These are phyloP conservation scores for Smithornis capensis DNA, from an alignment of 2,113 vertebrate species.

Conservation along the genomic window DNA sequence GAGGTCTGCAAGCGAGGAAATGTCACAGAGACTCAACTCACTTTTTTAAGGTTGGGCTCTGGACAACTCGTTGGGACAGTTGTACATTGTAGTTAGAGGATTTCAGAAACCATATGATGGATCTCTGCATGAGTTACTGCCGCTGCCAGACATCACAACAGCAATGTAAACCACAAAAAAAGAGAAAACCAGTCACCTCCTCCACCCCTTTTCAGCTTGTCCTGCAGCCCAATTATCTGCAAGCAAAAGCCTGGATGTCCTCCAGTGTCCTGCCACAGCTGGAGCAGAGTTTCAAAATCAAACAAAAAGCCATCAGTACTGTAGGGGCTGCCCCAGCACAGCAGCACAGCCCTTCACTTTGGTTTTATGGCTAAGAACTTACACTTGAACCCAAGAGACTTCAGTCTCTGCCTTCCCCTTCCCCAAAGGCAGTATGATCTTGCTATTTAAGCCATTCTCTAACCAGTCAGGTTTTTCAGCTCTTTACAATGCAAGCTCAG, in stretches of 20 bases:
- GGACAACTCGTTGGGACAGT: slow-evolving; percentile 21
- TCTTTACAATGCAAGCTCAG: slow-evolving; percentile 63
- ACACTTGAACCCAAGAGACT: neutral
- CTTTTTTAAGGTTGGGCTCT: slow-evolving; percentile 7
- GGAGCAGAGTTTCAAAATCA: neutral
- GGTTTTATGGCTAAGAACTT: slow-evolving; percentile 15
- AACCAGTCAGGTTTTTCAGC: slow-evolving; percentile 64
- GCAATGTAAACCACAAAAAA: neutral
- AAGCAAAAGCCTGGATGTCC: slow-evolving; percentile 21
- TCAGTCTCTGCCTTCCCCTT: neutral
- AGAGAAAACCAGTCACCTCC: neutral
- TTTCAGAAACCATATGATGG: slow-evolving; percentile 9
- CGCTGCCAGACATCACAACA: slow-evolving; percentile 37
- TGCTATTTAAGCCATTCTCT: slow-evolving; percentile 67
- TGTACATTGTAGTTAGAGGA: slow-evolving; percentile 69
- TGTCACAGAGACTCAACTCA: neutral
- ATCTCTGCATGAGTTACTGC: slow-evolving; percentile 59
- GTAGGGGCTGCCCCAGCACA: neutral
- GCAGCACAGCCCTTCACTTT: neutral
- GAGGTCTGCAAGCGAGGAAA: slow-evolving; percentile 30
- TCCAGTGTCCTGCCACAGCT: neutral
- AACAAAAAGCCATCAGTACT: slow-evolving; percentile 23
- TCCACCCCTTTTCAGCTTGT: slow-evolving; percentile 5
- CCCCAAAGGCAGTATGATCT: slow-evolving; percentile 12
- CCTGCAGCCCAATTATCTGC: neutral